phyloP scores from a whole-genome alignment of 1,140 invertebrate genomes.

The Brachionus angularis region DNA sequence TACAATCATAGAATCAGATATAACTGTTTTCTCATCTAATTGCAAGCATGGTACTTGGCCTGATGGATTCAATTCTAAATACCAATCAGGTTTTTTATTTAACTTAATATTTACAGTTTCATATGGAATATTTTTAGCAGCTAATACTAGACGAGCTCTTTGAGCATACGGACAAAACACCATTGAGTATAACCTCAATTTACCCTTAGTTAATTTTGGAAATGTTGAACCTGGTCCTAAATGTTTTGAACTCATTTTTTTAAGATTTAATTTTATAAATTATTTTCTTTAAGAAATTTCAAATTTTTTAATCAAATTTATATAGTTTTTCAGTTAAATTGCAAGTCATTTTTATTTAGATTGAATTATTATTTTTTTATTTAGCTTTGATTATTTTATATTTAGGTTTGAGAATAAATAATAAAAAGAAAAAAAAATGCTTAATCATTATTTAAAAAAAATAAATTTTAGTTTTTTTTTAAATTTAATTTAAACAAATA shows the following conservation, averaged over 20 bases:
- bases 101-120: slow-evolving; percentile 81
- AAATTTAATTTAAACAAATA: no score
- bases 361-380: no score
- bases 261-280: no score
- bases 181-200: slow-evolving; percentile 77
- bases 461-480: no score
- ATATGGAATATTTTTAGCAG: slow-evolving; percentile 75
- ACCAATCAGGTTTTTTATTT: slow-evolving; percentile 78
- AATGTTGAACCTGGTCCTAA: slow-evolving; percentile 62
- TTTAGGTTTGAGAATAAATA: no score
- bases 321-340: no score
- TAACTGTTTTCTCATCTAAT: slow-evolving; percentile 59
- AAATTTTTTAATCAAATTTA: no score
- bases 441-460: no score
- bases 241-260: slow-evolving; percentile 41
- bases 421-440: no score
- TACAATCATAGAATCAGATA: slow-evolving; percentile 76
- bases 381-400: no score
- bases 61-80: slow-evolving; percentile 66
- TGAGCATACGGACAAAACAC: slow-evolving; percentile 84
- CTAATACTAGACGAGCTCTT: slow-evolving; percentile 72
- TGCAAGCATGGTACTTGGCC: slow-evolving; percentile 79
- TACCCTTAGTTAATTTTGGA: slow-evolving; percentile 65
- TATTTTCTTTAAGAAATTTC: no score
- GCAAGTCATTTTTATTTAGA: no score